Evolutionary conservation across 1,140 invertebrate genomes (phyloP).

Genomic region (Akabosia matsudoensis): DNA sequence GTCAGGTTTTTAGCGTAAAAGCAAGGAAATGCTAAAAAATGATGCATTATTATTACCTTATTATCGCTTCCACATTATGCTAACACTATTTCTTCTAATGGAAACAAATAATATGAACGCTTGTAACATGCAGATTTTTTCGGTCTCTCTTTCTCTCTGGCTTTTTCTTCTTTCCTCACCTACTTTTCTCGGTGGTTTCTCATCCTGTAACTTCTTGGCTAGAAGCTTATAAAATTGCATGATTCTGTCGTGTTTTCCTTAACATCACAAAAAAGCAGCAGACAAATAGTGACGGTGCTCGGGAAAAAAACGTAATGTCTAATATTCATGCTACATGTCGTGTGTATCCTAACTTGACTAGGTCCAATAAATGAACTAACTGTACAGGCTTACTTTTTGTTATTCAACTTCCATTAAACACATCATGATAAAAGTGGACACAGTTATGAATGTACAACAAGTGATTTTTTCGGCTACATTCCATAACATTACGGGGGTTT

Average conservation of each 20-base stretch:
- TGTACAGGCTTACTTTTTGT: not conserved
- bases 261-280: too few relatives aligned
- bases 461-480: not conserved
- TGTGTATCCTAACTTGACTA: not conserved
- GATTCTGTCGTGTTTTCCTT: too few relatives aligned
- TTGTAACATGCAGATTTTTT: not conserved
- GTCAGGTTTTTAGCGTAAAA: not conserved
- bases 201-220: not conserved
- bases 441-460: not conserved
- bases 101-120: not conserved
- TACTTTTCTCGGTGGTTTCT: not conserved
- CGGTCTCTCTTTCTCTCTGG: not conserved
- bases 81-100: not conserved
- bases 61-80: not conserved
- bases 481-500: not conserved
- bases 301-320: not conserved
- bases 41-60: slow-evolving; percentile 1
- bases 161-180: not conserved
- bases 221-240: not conserved
- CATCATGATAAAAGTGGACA: not conserved
- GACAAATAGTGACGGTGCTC: too few relatives aligned
- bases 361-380: not conserved
- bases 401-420: not conserved
- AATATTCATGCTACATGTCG: slow-evolving; percentile 10
- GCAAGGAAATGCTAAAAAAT: not conserved